Evolutionary conservation across 2,797 vertebrate genomes (phyloP).

Genomic region (Helarctos malayanus): DNA sequence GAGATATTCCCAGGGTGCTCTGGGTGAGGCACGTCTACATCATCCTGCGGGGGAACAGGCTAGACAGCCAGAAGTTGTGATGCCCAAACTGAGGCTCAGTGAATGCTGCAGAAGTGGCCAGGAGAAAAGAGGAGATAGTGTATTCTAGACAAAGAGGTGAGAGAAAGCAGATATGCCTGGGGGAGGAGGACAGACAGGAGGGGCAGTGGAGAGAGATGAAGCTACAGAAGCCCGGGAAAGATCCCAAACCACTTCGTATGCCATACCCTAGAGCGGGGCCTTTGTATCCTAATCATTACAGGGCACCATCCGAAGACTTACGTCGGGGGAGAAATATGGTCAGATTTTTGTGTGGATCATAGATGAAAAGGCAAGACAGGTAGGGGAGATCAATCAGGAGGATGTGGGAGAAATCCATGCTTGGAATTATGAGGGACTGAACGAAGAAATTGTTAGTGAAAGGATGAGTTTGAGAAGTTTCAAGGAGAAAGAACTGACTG

Average conservation of each 20-base stretch:
- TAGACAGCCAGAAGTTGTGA: not conserved
- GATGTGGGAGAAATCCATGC: not conserved
- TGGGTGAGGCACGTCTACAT: not conserved
- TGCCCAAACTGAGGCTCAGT: not conserved
- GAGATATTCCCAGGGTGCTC: not conserved
- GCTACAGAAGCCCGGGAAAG: not conserved
- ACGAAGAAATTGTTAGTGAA: not conserved
- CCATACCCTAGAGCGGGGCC: not conserved
- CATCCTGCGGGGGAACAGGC: not conserved
- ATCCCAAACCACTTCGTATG: not conserved
- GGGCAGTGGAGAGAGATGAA: not conserved
- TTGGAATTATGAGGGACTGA: not conserved
- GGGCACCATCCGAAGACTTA: not conserved
- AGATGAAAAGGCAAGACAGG: not conserved
- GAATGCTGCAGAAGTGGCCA: not conserved
- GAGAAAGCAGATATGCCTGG: not conserved
- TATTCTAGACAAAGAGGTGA: not conserved
- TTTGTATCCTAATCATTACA: not conserved
- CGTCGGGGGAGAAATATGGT: not conserved
- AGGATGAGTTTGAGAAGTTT: conserved; percentile 21
- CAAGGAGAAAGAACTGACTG: not conserved
- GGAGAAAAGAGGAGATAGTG: not conserved
- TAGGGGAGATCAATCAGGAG: not conserved
- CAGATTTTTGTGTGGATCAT: not conserved
- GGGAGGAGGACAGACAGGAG: not conserved